Conservation (phyloP, 2,797 vertebrate species). For the Bufotes viridis region DNA sequence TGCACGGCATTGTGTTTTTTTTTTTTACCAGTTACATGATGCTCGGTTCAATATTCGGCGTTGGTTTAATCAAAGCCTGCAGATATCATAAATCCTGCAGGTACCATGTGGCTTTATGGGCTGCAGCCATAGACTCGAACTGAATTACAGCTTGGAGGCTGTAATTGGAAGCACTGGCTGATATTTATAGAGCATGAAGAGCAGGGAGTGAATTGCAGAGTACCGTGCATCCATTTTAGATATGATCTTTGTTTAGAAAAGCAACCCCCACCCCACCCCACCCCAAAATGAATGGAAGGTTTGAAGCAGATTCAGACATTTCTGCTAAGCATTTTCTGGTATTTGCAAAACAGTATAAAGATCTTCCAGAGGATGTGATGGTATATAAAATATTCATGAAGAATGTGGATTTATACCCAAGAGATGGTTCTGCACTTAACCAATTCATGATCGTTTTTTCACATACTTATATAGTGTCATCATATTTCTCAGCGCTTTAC, state of each 20-base stretch:
- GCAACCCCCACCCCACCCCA: background rate
- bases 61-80: constrained; percentile 58
- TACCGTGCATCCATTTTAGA: constrained; percentile 33
- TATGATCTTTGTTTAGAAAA: background rate
- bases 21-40: constrained; percentile 38
- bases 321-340: background rate
- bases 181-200: constrained; percentile 58
- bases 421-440: background rate
- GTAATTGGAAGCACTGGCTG: constrained; percentile 57
- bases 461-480: too few species aligned
- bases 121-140: constrained; percentile 47
- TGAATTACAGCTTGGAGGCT: constrained; percentile 52
- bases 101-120: constrained; percentile 49
- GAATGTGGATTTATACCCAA: background rate
- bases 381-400: background rate
- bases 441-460: background rate
- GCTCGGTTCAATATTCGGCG: constrained; percentile 48
- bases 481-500: too few species aligned
- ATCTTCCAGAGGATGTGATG: background rate
- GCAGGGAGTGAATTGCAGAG: constrained; percentile 45
- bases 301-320: background rate
- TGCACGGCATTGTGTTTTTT: constrained; percentile 15
- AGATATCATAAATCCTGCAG: constrained; percentile 59
- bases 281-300: background rate
- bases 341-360: background rate